These are phyloP conservation scores for Argopecten irradians DNA, from an alignment of 1,140 invertebrate genomes.

Conservation along the genomic window DNA sequence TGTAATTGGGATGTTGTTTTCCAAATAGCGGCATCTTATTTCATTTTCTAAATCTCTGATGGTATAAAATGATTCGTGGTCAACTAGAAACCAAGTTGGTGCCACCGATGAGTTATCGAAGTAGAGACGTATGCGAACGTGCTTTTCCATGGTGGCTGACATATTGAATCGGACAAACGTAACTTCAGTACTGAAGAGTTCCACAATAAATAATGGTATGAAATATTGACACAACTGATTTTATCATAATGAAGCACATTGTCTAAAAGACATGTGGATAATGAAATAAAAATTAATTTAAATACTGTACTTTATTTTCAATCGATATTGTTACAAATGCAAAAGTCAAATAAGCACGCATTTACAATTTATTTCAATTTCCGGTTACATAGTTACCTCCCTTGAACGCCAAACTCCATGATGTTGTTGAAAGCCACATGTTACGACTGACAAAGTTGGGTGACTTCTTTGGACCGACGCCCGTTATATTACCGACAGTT, in stretches of 20 bases:
- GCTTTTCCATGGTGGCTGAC: constrained; percentile 47
- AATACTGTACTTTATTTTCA: not conserved
- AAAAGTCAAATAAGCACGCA: not conserved
- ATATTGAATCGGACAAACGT: constrained; percentile 35
- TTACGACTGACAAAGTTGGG: not conserved
- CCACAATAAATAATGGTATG: not conserved
- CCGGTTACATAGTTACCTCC: not conserved
- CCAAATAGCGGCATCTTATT: constrained; percentile 36
- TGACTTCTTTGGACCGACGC: not conserved
- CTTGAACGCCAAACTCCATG: no score
- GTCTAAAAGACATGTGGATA: not conserved
- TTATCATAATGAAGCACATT: not conserved
- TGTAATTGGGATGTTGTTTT: constrained; percentile 6
- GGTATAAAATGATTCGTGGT: constrained; percentile 29
- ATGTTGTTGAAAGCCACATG: not conserved
- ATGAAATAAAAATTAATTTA: not conserved
- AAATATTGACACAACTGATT: not conserved
- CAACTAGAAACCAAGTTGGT: constrained; percentile 51
- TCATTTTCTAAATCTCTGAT: constrained; percentile 45
- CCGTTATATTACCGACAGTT: not conserved
- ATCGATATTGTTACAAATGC: not conserved
- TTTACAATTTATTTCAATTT: not conserved
- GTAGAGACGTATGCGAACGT: constrained; percentile 40
- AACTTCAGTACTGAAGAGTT: not conserved
- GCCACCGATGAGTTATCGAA: constrained; percentile 34